Evolutionary conservation across 2,797 vertebrate species (phyloP).

Genomic region (Rhincodon typus): DNA sequence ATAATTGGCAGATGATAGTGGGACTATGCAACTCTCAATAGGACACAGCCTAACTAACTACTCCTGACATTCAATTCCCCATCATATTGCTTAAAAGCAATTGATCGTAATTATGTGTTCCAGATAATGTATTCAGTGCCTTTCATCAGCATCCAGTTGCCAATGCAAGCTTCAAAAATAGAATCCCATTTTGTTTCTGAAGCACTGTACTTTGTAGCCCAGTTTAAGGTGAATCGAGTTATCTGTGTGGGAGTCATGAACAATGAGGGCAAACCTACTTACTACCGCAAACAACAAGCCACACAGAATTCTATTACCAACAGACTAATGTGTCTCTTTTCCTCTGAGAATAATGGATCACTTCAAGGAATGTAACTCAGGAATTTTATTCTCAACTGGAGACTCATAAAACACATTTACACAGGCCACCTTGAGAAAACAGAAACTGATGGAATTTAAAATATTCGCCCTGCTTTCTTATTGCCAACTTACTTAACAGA

Average conservation of each 20-base stretch:
- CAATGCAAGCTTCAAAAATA: neutral
- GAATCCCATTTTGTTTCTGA: neutral
- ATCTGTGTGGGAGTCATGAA: neutral
- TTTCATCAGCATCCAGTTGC: neutral
- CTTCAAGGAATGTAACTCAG: constrained; percentile 17
- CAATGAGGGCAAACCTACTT: neutral
- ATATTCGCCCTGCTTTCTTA: too few species aligned
- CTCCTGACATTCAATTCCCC: neutral
- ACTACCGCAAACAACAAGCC: neutral
- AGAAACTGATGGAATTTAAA: constrained; percentile 23
- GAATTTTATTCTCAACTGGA: neutral
- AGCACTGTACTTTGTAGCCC: neutral
- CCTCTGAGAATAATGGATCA: neutral
- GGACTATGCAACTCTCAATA: neutral
- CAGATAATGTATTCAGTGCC: neutral
- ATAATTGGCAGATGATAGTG: neutral
- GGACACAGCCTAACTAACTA: neutral
- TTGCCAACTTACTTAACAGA: too few species aligned
- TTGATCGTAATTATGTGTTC: neutral
- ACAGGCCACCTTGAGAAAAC: neutral
- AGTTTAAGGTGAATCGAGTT: neutral
- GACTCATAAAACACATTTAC: neutral
- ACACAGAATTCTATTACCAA: neutral
- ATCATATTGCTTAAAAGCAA: neutral
- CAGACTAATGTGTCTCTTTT: neutral